Evolutionary conservation across 2,888 invertebrate species (phyloP).

Genomic region (Helleia helle): DNA sequence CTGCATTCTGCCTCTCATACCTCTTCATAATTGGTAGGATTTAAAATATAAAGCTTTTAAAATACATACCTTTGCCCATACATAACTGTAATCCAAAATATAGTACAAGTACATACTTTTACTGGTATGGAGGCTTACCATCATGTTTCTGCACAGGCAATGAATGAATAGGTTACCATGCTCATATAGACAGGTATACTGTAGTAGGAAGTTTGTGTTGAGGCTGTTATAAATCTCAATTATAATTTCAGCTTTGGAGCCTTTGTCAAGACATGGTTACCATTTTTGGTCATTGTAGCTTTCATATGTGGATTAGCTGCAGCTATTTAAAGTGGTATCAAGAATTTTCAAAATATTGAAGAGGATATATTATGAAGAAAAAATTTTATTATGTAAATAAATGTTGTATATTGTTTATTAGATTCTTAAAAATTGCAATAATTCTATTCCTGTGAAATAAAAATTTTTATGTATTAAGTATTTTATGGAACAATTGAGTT

Average conservation of each 20-base stretch:
- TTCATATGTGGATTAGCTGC: slow-evolving; percentile 47
- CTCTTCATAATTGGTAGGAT: no score
- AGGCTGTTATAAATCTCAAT: background rate
- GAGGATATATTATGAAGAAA: background rate
- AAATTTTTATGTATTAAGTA: no score
- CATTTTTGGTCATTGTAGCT: slow-evolving; percentile 76
- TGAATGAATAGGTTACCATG: background rate
- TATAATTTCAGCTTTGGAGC: slow-evolving; percentile 70
- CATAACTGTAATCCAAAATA: background rate
- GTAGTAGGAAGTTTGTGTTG: background rate
- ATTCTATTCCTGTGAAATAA: background rate
- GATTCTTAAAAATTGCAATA: background rate
- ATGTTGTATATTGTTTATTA: background rate
- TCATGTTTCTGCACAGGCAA: background rate
- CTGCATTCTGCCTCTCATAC: no score
- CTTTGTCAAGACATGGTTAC: slow-evolving; percentile 89
- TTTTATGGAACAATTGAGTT: no score
- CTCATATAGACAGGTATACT: no score
- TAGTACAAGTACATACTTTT: background rate
- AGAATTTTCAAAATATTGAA: background rate
- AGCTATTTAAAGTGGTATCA: slow-evolving; percentile 30
- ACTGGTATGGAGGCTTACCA: background rate
- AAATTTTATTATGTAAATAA: background rate
- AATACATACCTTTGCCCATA: no score
- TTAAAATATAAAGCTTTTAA: no score